A percentile compares a stretch with the other conserved stretches of the same genome.
These are phyloP conservation scores for Anabas testudineus DNA, from an alignment of 2,797 vertebrate species.

Conservation along the genomic window DNA sequence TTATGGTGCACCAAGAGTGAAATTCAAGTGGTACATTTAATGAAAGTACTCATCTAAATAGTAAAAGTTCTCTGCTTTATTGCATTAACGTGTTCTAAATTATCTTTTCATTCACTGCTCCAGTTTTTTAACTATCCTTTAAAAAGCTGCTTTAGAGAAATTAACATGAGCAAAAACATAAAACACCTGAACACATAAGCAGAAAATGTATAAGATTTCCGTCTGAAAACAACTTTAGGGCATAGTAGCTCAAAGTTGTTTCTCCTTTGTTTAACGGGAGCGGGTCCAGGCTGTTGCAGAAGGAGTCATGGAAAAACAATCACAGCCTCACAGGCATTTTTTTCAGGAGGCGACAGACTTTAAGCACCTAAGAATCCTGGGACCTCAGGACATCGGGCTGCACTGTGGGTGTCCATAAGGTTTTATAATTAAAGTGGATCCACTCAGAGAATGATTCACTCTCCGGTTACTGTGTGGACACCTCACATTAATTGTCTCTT, in stretches of 20 bases:
- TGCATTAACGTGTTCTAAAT: no score
- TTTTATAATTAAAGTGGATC: constrained; percentile 56
- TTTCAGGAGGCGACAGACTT: constrained; percentile 47
- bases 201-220: constrained; percentile 26
- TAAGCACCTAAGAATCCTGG: constrained; percentile 42
- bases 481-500: constrained; percentile 54
- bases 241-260: constrained; percentile 5
- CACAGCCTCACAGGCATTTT: constrained; percentile 26
- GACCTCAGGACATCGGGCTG: constrained; percentile 34
- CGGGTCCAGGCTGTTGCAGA: constrained; percentile 28
- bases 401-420: constrained; percentile 50
- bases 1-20: no score
- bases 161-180: not conserved
- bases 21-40: no score
- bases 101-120: not conserved
- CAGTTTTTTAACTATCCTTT: not conserved
- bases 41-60: no score
- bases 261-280: constrained; percentile 43
- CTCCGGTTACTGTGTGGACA: constrained; percentile 39
- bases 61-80: no score
- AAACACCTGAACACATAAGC: no score
- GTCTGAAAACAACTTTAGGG: constrained; percentile 13
- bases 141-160: not conserved
- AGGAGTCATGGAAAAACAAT: constrained; percentile 59
- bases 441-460: constrained; percentile 54